Base-by-base conservation (phyloP, 2,797 vertebrate species). In the Pelobates cultripes region DNA sequence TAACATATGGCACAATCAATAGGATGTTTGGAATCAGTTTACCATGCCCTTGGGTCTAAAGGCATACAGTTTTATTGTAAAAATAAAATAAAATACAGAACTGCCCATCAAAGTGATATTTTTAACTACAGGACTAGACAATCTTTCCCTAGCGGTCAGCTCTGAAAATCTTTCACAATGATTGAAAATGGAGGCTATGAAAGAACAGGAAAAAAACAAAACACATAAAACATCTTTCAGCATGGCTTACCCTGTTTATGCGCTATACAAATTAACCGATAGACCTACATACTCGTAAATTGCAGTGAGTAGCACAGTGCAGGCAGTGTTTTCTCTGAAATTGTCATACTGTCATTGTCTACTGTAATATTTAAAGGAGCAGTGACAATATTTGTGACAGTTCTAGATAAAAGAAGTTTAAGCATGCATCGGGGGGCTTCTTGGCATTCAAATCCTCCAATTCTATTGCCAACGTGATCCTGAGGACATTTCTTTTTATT, bases 1-100 rank as follows among this genome's bases (percentile, higher is more conserved):
- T 89, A 94, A 93, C 92, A 94, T 93, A 93, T 94, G 93, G 92
- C 89, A 88, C 88, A 91, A 92, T 92, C 91, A 93, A 91, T 78
- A 87, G 88, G 91, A 93, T 91, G 90, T 89, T 90, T 92, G 90
- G 91, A 91, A 92, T 90, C 91, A 89, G 90, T 92, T 93, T 89
- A 90, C 90, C 89, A 91, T 88, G 89, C 88, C 88, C 86, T 92
- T 92, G 94, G 92, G 91, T 87, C 88, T 88, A 88, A 91, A 91
- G 88, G 90, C 88, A 88, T 90, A 85, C 87, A 81, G 90, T 91
- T 91, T 92, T 89, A 91, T 75, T 64, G 77, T 73, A 66, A 17
- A 64, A 40, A 66, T 90, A 85, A 92, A 76, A 75, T 61, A 70
- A 61, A 15, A 47, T 66, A 79, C 72, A 79, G 77, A 84, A 84